Conservation (phyloP, 1,140 invertebrate genomes). For the Oncopodura yosiiana region DNA sequence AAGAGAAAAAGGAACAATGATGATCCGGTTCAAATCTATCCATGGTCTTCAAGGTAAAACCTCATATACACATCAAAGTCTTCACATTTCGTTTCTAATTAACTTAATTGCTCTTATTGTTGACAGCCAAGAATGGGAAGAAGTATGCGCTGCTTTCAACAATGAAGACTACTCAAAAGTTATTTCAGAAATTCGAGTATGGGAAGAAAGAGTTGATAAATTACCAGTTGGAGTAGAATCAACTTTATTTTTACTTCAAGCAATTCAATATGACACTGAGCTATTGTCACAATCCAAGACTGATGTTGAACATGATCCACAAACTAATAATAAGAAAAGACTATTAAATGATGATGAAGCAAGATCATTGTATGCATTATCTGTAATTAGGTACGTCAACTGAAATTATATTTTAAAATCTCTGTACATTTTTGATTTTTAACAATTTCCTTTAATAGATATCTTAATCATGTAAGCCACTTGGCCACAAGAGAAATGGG, state of each 20-base stretch:
- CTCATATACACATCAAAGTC: too few species aligned
- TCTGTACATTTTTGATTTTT: background rate
- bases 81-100: too few species aligned
- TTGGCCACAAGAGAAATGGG: constrained; percentile 44
- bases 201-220: constrained; percentile 45
- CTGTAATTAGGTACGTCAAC: constrained; percentile 21
- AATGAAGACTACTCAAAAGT: constrained; percentile 40
- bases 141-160: constrained; percentile 48
- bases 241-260: constrained; percentile 53
- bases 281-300: constrained; percentile 46
- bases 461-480: constrained; percentile 29
- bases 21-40: too few species aligned
- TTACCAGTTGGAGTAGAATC: constrained; percentile 57
- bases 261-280: constrained; percentile 46
- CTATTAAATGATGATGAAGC: constrained; percentile 8
- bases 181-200: constrained; percentile 28
- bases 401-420: background rate
- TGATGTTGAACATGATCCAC: background rate
- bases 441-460: constrained; percentile 10
- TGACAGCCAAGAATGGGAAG: constrained; percentile 49
- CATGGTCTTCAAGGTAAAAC: too few species aligned
- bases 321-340: too few species aligned
- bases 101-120: constrained; percentile 25
- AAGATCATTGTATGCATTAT: constrained; percentile 25
- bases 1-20: too few species aligned